A percentile compares a stretch with the other conserved stretches of the same genome.
These are phyloP conservation scores for Dasyornis broadbenti DNA, from an alignment of 2,113 vertebrate genomes.

Conservation along the genomic window DNA sequence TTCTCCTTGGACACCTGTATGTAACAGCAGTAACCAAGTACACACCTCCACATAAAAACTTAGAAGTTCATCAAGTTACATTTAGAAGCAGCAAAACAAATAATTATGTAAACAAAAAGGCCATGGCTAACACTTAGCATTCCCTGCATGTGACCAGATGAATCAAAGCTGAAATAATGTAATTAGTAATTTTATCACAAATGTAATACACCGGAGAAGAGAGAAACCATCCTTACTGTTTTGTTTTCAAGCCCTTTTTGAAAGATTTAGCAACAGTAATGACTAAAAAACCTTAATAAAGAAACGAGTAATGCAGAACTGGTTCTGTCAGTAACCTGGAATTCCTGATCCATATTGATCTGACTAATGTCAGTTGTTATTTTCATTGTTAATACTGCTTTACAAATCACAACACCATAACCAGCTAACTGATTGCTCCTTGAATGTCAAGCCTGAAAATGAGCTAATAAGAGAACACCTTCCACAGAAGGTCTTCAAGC, in stretches of 20 bases:
- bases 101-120: neutral
- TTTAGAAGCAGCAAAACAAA: neutral
- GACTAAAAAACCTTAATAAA: neutral
- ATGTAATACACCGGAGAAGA: neutral
- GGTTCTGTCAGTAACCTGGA: neutral
- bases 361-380: neutral
- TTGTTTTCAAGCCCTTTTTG: neutral
- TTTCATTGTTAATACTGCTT: neutral
- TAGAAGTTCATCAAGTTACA: neutral
- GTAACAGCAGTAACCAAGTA: neutral
- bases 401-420: neutral
- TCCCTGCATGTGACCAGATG: neutral
- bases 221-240: neutral
- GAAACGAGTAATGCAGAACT: neutral
- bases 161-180: neutral
- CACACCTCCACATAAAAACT: neutral
- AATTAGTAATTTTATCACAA: neutral
- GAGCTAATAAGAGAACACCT: neutral
- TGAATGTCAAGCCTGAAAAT: neutral
- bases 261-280: neutral
- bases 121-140: neutral
- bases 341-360: neutral
- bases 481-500: neutral
- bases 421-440: neutral
- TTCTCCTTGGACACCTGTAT: neutral